A percentile compares a stretch with the other conserved stretches of the same genome.
These are phyloP conservation scores for Quadriops clusia DNA, from an alignment of 2,888 invertebrate genomes.

Conservation along the genomic window DNA sequence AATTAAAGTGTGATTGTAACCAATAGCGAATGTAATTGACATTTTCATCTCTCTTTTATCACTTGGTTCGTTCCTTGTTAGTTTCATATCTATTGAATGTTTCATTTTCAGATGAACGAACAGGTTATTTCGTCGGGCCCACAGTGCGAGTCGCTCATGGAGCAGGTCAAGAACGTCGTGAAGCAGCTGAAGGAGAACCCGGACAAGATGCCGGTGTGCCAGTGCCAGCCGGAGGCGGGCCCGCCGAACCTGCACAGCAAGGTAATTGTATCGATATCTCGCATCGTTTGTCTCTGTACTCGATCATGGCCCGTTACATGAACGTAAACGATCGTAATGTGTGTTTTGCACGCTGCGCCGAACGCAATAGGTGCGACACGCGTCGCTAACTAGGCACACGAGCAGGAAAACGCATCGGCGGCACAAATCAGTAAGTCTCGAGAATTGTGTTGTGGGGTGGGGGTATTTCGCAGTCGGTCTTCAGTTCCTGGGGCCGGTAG, in stretches of 20 bases:
- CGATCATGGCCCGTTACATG: neutral
- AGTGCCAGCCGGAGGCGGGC: constrained; percentile 25
- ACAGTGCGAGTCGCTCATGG: too few relatives aligned
- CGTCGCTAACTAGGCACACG: constrained; percentile 57
- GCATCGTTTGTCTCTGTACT: neutral
- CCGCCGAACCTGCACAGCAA: constrained; percentile 30
- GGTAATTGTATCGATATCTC: constrained; percentile 23
- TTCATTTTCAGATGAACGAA: constrained; percentile 52
- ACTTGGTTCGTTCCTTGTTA: too few relatives aligned
- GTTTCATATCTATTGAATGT: too few relatives aligned
- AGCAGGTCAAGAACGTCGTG: constrained; percentile 77
- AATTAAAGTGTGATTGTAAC: too few relatives aligned
- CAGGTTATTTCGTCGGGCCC: constrained; percentile 62
- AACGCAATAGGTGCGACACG: constrained; percentile 51
- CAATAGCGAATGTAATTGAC: too few relatives aligned
- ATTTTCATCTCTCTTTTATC: too few relatives aligned
- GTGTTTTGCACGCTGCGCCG: constrained; percentile 25
- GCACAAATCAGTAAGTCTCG: constrained; percentile 58
- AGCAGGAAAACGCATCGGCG: constrained; percentile 53
- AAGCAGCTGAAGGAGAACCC: constrained; percentile 72
- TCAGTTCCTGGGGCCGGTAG: too few relatives aligned
- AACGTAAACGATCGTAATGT: neutral
- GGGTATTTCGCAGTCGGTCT: too few relatives aligned
- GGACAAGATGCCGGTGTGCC: constrained; percentile 49
- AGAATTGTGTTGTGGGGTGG: too few relatives aligned